phyloP scores from a whole-genome alignment of 2,888 invertebrate genomes.

The Axea sp. region DNA sequence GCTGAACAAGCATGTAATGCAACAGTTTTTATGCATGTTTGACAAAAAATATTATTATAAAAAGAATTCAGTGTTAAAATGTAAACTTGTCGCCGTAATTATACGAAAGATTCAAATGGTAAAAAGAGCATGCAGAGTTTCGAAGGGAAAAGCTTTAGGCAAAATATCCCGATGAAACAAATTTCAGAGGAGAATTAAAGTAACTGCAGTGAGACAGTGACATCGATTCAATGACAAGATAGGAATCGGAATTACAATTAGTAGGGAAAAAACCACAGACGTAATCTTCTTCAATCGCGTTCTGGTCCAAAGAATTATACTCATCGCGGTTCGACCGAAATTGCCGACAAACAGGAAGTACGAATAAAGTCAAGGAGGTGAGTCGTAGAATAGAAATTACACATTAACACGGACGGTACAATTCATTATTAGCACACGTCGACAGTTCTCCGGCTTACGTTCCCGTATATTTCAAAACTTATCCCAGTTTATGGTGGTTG shows the following conservation, averaged over 20 bases:
- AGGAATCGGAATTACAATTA: slow-evolving; percentile 52
- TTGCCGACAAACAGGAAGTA: slow-evolving; percentile 48
- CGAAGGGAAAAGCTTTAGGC: background rate
- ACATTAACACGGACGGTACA: slow-evolving; percentile 55
- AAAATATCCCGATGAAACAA: slow-evolving; percentile 10
- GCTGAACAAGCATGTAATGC: no score
- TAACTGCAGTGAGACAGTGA: slow-evolving; percentile 23
- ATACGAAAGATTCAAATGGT: no score
- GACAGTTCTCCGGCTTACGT: slow-evolving; percentile 36
- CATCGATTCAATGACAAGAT: slow-evolving; percentile 45
- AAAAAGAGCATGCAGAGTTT: no score
- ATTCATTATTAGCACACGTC: slow-evolving; percentile 58
- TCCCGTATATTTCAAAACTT: slow-evolving; percentile 49
- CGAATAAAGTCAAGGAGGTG: slow-evolving; percentile 52
- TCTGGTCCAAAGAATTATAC: slow-evolving; percentile 33
- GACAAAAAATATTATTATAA: no score
- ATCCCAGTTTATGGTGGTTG: slow-evolving; percentile 48
- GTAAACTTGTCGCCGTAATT: no score
- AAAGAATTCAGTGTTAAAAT: no score
- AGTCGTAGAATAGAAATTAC: slow-evolving; percentile 59
- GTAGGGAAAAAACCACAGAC: slow-evolving; percentile 28
- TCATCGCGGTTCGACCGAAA: slow-evolving; percentile 47
- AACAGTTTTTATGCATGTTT: no score
- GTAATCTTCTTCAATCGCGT: slow-evolving; percentile 50
- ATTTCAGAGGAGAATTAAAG: slow-evolving; percentile 31